Evolutionary conservation across 2,797 vertebrate genomes (phyloP).

Genomic region (Spondyliosoma cantharus): DNA sequence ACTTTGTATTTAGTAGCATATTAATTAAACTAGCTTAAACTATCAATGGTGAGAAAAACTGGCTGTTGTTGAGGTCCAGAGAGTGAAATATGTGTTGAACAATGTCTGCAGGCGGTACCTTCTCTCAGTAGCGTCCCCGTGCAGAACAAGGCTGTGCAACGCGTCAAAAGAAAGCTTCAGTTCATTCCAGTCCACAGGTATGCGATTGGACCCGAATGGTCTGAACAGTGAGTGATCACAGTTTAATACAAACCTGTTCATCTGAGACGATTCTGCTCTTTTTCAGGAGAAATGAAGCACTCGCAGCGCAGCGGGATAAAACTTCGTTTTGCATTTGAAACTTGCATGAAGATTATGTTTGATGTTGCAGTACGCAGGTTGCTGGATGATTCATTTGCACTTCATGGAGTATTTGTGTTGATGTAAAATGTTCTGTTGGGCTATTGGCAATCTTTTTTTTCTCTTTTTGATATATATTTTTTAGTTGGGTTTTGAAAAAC

Average conservation of each 20-base stretch:
- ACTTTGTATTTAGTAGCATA: too few species aligned
- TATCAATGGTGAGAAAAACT: not conserved
- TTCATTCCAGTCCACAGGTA: slow-evolving; percentile 69
- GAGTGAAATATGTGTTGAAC: slow-evolving; percentile 10
- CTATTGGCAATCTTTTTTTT: not conserved
- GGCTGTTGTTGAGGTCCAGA: not conserved
- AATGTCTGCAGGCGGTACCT: slow-evolving; percentile 54
- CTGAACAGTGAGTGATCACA: not conserved
- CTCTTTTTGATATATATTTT: not conserved
- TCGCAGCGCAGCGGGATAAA: not conserved
- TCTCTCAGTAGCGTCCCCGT: not conserved
- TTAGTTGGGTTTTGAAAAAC: not conserved
- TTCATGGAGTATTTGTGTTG: not conserved
- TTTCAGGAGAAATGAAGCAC: slow-evolving; percentile 55
- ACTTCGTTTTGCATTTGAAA: not conserved
- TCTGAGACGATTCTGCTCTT: slow-evolving; percentile 16
- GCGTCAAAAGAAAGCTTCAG: slow-evolving; percentile 79
- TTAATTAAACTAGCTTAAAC: not conserved
- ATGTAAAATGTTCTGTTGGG: not conserved
- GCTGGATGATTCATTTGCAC: not conserved
- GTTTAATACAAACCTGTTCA: not conserved
- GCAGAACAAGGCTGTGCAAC: slow-evolving; percentile 31
- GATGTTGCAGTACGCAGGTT: not conserved
- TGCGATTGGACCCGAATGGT: not conserved
- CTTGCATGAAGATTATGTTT: not conserved